Conservation (phyloP, 2,888 invertebrate genomes). For the Amblyjoppa proteus region DNA sequence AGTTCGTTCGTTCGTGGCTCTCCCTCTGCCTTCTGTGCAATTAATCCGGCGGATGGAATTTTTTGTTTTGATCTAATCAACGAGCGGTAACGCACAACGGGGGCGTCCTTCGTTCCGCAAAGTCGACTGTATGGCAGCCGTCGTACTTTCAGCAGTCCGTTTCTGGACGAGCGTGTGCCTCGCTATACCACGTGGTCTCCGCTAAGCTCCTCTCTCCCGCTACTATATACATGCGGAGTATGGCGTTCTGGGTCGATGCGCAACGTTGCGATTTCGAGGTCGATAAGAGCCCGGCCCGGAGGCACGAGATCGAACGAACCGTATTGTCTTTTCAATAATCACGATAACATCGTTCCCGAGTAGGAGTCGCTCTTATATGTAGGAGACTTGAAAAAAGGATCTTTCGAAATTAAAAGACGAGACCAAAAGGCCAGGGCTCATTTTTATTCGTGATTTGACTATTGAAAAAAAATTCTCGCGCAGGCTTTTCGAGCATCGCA, state of each 20-base stretch:
- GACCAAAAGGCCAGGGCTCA: background rate
- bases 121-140: background rate
- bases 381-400: background rate
- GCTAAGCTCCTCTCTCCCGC: slow-evolving; percentile 14
- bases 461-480: background rate
- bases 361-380: background rate
- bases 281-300: slow-evolving; percentile 24
- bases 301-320: background rate
- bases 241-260: slow-evolving; percentile 33
- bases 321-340: slow-evolving; percentile 19
- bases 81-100: slow-evolving; percentile 17
- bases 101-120: slow-evolving; percentile 47
- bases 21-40: slow-evolving; percentile 8
- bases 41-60: slow-evolving; percentile 48
- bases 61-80: slow-evolving; percentile 56
- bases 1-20: background rate
- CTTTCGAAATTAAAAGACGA: background rate
- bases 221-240: background rate
- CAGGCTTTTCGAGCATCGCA: background rate
- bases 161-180: slow-evolving; percentile 2
- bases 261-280: slow-evolving; percentile 37
- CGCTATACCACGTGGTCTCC: slow-evolving; percentile 39
- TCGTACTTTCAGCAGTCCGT: background rate
- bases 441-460: slow-evolving; percentile 22
- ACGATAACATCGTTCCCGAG: background rate